Evolutionary conservation across 2,888 invertebrate species (phyloP), one percentile per base, ranked within the genome.

Genomic region (Leptura quadrifasciata): DNA sequence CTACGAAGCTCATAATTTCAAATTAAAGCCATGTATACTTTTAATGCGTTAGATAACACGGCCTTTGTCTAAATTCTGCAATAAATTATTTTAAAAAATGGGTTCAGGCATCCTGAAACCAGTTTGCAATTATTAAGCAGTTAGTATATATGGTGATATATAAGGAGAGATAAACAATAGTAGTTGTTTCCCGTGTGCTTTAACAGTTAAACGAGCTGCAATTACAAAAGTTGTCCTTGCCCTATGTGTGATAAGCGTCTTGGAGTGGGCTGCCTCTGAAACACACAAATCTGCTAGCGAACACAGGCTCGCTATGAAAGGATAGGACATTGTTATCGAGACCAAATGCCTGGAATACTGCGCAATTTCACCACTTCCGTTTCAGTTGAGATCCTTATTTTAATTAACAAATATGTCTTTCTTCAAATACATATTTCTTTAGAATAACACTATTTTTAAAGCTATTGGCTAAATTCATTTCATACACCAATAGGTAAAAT

Each of bases 161-260:
- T 84, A 72, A 74, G 80, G 79, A 70, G 77, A 84, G 84, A 85
- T 85, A 85, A 84, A 84, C 82, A 84, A 84, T 84, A 84, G 84
- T 82, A 83, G 57, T 83, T 80, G 85, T 83, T 84, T 82, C 81
- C 84, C 80, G 82, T 82, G 84, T 82, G 57, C 57, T 57, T 57
- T 80, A 83, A 85, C 84, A 84, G 85, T 85, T 85, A 85, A 85
- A 85, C 84, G 82, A 85, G 84, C 17, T 35, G 27, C 63, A 63
- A 63, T 84, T 84, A 84, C 83, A 84, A 83, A 84, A 84, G 83
- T 80, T 83, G 84, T 83, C 84, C 80, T 82, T 82, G 78, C 81
- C 78, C 75, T 76, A 80, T 79, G 80, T 84, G 84, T 83, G 84
- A 84, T 84, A 84, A 84, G 84, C 76, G 83, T 75, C 78, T 74